These are phyloP conservation scores for Hyperopisus bebe DNA, from an alignment of 2,113 vertebrate genomes.

Conservation along the genomic window DNA sequence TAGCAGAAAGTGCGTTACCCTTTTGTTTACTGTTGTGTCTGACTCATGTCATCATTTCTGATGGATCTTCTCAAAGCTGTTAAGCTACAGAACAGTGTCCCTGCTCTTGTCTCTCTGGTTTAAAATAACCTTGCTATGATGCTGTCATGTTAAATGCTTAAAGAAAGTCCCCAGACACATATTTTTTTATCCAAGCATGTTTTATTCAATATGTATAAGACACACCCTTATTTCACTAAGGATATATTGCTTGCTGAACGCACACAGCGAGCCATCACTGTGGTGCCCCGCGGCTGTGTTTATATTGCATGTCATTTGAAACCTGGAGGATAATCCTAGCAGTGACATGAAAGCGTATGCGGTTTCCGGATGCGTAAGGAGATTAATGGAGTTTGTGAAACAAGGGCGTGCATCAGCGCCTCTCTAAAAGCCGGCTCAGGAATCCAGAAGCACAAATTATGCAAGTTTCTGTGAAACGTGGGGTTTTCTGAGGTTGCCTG, in stretches of 20 bases:
- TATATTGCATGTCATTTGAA: conserved; percentile 21
- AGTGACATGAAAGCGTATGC: neutral
- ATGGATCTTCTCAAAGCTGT: neutral
- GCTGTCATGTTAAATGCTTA: neutral
- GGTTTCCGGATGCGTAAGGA: neutral
- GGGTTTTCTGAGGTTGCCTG: neutral
- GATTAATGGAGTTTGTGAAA: neutral
- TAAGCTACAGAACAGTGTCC: neutral
- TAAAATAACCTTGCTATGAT: neutral
- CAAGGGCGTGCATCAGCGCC: neutral
- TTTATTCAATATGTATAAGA: conserved; percentile 10
- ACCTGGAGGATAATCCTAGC: neutral
- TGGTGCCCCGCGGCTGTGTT: conserved; percentile 6
- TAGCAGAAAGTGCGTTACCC: neutral
- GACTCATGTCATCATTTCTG: neutral
- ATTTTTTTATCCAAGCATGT: neutral
- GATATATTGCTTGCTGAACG: neutral
- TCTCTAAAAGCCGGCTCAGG: neutral
- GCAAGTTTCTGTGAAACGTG: neutral
- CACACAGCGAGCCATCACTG: neutral
- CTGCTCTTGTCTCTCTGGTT: neutral
- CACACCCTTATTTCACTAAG: conserved; percentile 4
- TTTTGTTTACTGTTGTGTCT: neutral
- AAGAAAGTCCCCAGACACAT: neutral
- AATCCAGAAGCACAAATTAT: neutral